These are phyloP conservation scores for Poeciliopsis turneri DNA, from an alignment of 2,797 vertebrate species.

Conservation along the genomic window DNA sequence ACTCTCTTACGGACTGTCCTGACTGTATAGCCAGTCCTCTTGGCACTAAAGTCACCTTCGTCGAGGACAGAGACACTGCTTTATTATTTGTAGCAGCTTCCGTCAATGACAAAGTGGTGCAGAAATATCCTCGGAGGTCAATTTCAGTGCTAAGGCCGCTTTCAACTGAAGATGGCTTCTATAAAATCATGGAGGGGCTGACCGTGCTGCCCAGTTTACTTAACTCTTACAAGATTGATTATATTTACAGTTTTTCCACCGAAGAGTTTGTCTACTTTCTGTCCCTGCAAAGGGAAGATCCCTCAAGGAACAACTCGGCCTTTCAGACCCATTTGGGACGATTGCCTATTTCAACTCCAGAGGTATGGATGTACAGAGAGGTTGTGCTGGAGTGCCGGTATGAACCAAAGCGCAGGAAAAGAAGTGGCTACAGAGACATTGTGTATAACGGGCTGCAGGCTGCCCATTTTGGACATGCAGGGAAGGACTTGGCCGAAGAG, in stretches of 20 bases:
- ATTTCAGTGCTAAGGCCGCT: conserved; percentile 87
- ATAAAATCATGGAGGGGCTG: conserved; percentile 68
- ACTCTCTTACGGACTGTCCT: conserved; percentile 75
- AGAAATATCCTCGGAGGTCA: conserved; percentile 84
- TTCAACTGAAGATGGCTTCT: conserved; percentile 86
- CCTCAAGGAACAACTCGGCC: not conserved
- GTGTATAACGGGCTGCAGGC: conserved; percentile 90
- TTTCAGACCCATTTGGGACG: conserved; percentile 88
- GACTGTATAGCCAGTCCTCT: conserved; percentile 93
- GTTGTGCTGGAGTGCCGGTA: conserved; percentile 86
- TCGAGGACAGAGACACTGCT: conserved; percentile 66
- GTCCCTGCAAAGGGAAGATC: conserved; percentile 84
- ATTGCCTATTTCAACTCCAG: conserved; percentile 75
- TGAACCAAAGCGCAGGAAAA: conserved; percentile 81
- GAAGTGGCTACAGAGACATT: conserved; percentile 57
- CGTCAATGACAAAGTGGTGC: conserved; percentile 75
- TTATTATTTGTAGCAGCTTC: conserved; percentile 88
- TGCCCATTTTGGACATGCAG: conserved; percentile 81
- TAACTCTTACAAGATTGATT: conserved; percentile 85
- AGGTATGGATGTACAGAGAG: conserved; percentile 87
- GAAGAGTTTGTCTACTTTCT: conserved; percentile 87
- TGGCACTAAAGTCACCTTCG: conserved; percentile 85
- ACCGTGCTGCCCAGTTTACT: conserved; percentile 83
- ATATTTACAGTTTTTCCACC: conserved; percentile 87
- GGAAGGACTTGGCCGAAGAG: conserved; percentile 78